Percentiles rank a stretch among this genome's conserved stretches.
phyloP scores from a whole-genome alignment of 2,797 vertebrate species.

The Hoplostethus atlanticus region DNA sequence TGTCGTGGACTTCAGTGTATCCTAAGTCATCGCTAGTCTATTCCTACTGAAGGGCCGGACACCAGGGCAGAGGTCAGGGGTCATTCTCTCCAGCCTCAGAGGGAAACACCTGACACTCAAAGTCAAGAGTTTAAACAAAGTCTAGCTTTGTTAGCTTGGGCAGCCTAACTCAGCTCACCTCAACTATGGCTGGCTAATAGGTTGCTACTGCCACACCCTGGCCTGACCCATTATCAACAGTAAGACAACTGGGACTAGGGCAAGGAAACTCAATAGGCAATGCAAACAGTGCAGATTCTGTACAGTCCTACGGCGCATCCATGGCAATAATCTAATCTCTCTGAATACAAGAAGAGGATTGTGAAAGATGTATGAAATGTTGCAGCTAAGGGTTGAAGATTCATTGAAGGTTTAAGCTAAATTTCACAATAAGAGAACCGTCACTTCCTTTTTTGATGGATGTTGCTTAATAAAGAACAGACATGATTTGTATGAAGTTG shows the following conservation, averaged over 20 bases:
- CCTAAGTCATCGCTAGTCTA: conserved; percentile 36
- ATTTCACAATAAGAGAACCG: too few species aligned
- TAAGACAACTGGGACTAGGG: background rate
- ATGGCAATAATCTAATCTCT: conserved; percentile 2
- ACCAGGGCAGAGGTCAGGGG: conserved; percentile 54
- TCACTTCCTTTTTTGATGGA: too few species aligned
- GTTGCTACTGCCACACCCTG: conserved; percentile 7
- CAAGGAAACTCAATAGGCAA: background rate
- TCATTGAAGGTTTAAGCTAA: too few species aligned
- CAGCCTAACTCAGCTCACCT: conserved; percentile 16
- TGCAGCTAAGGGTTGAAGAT: too few species aligned
- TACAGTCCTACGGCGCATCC: background rate
- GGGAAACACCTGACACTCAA: conserved; percentile 64
- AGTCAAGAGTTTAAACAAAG: conserved; percentile 78
- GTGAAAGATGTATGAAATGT: too few species aligned
- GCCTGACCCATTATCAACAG: conserved; percentile 19
- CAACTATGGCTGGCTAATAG: conserved; percentile 5
- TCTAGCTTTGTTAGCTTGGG: conserved; percentile 37
- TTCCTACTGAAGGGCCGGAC: conserved; percentile 31
- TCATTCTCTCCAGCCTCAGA: conserved; percentile 34
- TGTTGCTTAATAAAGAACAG: too few species aligned
- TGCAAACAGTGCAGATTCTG: background rate
- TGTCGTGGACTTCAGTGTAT: conserved; percentile 27
- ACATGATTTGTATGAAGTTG: too few species aligned
- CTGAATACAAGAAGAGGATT: background rate